Percentiles rank a stretch among this genome's conserved stretches.
phyloP scores from a whole-genome alignment of 2,888 invertebrate species.

The Heliconius ismenius region DNA sequence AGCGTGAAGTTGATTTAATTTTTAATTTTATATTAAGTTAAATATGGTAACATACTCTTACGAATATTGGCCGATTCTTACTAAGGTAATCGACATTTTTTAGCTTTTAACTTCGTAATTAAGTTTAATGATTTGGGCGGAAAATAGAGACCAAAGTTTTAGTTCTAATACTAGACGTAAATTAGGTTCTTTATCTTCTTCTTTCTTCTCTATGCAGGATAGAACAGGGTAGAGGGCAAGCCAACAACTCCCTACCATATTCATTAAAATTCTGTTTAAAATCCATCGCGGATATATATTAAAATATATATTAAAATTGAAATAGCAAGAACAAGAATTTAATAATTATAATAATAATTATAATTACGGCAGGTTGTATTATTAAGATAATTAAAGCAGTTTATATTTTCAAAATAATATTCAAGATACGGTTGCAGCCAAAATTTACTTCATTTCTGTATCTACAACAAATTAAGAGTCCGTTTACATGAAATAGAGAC shows the following conservation, averaged over 20 bases:
- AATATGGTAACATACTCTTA: neutral
- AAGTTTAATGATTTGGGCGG: too few species aligned
- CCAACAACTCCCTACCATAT: too few species aligned
- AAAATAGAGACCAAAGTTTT: too few species aligned
- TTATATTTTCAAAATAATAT: slow-evolving; percentile 40
- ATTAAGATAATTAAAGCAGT: slow-evolving; percentile 39
- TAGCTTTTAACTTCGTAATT: neutral
- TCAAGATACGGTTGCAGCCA: slow-evolving; percentile 39
- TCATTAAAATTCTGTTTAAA: neutral
- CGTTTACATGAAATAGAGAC: slow-evolving; percentile 28
- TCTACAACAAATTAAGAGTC: slow-evolving; percentile 31
- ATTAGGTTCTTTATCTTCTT: too few species aligned
- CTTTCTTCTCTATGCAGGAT: too few species aligned
- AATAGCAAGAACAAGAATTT: slow-evolving; percentile 6
- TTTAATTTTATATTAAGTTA: too few species aligned
- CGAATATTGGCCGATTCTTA: neutral
- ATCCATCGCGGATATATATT: neutral
- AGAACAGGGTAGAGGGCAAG: too few species aligned
- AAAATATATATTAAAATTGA: neutral
- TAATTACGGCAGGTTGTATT: slow-evolving; percentile 21
- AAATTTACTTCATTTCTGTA: slow-evolving; percentile 38
- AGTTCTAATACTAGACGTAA: too few species aligned
- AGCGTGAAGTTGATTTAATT: too few species aligned
- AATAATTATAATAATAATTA: neutral
- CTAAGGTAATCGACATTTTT: neutral